Evolutionary conservation across 2,797 vertebrate genomes (phyloP), one percentile per base, ranked within the genome.

Genomic region (Glyptemys insculpta): DNA sequence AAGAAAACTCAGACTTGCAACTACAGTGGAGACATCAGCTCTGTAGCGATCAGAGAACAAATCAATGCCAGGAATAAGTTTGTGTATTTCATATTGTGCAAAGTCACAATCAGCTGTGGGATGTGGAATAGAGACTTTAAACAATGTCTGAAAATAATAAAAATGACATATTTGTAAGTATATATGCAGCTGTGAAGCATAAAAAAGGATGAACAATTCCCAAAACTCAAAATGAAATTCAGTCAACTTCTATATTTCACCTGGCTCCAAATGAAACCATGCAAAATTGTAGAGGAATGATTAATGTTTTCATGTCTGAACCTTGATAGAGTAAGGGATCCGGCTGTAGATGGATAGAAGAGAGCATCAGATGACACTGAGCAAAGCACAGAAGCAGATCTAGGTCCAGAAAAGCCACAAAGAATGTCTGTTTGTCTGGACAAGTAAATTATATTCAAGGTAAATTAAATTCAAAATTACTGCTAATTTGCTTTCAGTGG

Each of bases 21-120:
- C 97, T 41, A 98, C 98, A 50, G 98, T 98, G 84, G 98, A 95
- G 3, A 99, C 90, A 88, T 99, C 98, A 91, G 98, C 98, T 95
- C 99, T 98, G 96, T 97, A 97, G 41, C 93, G 96, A 82, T 99
- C 99, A 1, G 98, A 99, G 98, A 99, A 99, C 87, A 99, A 98
- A 85, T 99, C 98, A 0, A 99, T 97, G 21, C 99, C 99, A 29
- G 99, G 99, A 90, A 99, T 97, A 85, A 99, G 99, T 88, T 98
- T 97, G 57, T 96, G 97, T 87, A 96, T 83, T 92, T 97, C 98
- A 95, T 99, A 98, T 8, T 98, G 98, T 79, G 98, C 98, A 65
- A 99, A 99, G 89, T 98, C 98, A 87, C 96, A 97, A 89, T 99
- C 99, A 8, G 96, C 95, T 80, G 97, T 98, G 0, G 99, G 99